These are phyloP conservation scores for Pantherophis guttatus DNA, from an alignment of 2,113 vertebrate genomes.

Conservation along the genomic window DNA sequence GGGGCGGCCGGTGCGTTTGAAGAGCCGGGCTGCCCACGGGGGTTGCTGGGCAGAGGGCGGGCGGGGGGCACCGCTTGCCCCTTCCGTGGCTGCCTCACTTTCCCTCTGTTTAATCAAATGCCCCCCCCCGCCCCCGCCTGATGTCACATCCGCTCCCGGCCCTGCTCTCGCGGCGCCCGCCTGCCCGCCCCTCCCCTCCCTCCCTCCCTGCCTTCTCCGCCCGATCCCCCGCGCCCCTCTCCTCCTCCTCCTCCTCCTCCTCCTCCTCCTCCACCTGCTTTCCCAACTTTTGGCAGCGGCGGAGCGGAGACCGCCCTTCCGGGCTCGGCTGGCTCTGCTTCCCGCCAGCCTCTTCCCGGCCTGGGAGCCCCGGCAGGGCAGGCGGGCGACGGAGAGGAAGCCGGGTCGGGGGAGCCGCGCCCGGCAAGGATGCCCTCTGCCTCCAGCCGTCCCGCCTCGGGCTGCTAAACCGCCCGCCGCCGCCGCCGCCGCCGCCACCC, in stretches of 20 bases:
- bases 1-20: neutral
- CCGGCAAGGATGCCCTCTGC: constrained; percentile 72
- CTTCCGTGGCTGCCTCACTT: constrained; percentile 2
- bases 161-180: constrained; percentile 15
- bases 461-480: constrained; percentile 69
- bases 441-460: constrained; percentile 70
- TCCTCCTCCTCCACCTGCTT: constrained; percentile 29
- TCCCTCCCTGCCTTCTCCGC: constrained; percentile 20
- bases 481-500: neutral
- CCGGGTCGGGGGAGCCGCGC: constrained; percentile 57
- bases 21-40: no score
- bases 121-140: constrained; percentile 73
- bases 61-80: neutral
- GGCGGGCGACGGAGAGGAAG: constrained; percentile 27
- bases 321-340: constrained; percentile 56
- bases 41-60: neutral
- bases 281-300: constrained; percentile 78
- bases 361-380: constrained; percentile 56
- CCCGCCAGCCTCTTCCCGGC: constrained; percentile 58
- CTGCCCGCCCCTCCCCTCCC: constrained; percentile 57
- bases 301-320: constrained; percentile 50
- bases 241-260: constrained; percentile 48
- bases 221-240: neutral
- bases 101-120: constrained; percentile 71
- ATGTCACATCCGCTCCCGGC: constrained; percentile 81